Evolutionary conservation across 2,113 vertebrate species (phyloP).

Genomic region (Pterophyllum scalare): DNA sequence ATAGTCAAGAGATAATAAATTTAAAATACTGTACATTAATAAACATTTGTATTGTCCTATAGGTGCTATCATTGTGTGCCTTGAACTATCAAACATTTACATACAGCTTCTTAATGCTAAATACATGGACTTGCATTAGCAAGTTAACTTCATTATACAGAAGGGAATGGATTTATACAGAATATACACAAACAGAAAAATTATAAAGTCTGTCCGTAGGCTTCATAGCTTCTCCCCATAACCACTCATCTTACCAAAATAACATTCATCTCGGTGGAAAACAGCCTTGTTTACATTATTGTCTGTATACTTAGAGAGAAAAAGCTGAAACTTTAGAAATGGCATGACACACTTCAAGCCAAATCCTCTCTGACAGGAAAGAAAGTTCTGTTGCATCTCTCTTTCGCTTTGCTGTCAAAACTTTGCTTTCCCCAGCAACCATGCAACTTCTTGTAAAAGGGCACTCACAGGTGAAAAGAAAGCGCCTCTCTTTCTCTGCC

Average conservation of each 20-base stretch:
- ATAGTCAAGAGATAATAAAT: background rate
- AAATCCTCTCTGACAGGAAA: conserved; percentile 29
- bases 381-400: conserved; percentile 24
- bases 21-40: background rate
- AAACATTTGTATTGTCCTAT: background rate
- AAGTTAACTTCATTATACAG: background rate
- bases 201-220: background rate
- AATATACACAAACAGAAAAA: background rate
- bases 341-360: background rate
- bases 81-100: background rate
- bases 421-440: conserved; percentile 19
- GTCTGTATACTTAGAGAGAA: background rate
- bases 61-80: background rate
- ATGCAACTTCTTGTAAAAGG: conserved; percentile 4
- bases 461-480: conserved; percentile 7
- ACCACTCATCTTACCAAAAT: background rate
- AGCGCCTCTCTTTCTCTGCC: background rate
- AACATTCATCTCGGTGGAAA: background rate
- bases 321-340: conserved; percentile 26
- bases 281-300: background rate
- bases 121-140: background rate
- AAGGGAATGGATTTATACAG: background rate
- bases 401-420: conserved; percentile 47
- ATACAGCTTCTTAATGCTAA: background rate
- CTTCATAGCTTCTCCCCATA: background rate